Evolutionary conservation across 2,113 vertebrate species (phyloP).

Genomic region (Boulengerochromis microlepis): DNA sequence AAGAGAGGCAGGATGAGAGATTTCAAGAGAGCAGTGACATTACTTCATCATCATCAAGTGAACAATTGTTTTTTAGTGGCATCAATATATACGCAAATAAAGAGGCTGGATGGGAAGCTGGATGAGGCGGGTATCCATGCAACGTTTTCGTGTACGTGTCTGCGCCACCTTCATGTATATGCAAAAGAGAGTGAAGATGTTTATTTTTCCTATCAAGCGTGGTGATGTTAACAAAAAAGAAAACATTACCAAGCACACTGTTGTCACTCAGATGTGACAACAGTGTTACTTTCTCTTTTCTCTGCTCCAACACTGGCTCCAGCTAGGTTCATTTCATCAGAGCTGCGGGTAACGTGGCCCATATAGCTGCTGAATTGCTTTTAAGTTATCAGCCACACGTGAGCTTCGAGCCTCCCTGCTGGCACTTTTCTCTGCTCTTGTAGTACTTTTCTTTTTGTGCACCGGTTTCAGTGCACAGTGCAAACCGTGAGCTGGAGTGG

Average conservation of each 20-base stretch:
- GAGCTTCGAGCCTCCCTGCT: neutral
- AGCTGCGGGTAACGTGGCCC: neutral
- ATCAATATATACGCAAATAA: neutral
- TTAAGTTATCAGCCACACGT: neutral
- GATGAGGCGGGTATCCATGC: slow-evolving; percentile 49
- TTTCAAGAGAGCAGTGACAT: slow-evolving; percentile 17
- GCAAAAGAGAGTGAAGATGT: neutral
- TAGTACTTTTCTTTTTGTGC: neutral
- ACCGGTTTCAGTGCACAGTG: neutral
- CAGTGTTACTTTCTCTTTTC: neutral
- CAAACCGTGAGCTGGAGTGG: neutral
- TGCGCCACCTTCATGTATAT: neutral
- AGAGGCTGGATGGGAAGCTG: slow-evolving; percentile 9
- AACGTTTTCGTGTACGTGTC: neutral
- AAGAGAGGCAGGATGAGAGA: slow-evolving; percentile 43
- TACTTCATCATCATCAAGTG: slow-evolving; percentile 9
- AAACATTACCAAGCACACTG: neutral
- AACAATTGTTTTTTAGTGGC: neutral
- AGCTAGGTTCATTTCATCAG: neutral
- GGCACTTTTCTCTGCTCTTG: neutral
- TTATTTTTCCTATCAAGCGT: neutral
- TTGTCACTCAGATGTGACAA: neutral
- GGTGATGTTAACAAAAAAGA: neutral
- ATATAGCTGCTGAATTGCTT: neutral
- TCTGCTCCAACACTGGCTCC: neutral